A percentile compares a stretch with the other conserved stretches of the same genome.
phyloP scores from a whole-genome alignment of 2,888 invertebrate species.

The Temnothorax rugatulus region DNA sequence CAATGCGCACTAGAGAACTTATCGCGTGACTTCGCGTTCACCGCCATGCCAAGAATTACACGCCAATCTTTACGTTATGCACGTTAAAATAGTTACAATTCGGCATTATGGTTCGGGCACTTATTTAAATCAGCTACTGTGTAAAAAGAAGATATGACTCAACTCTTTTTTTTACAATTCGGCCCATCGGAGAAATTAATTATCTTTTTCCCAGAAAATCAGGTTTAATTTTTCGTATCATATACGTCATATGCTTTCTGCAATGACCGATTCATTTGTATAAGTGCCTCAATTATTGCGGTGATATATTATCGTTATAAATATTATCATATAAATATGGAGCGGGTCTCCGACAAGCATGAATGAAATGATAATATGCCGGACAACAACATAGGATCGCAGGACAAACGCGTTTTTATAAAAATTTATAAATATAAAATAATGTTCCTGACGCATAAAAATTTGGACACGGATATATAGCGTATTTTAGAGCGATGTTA shows the following conservation, averaged over 20 bases:
- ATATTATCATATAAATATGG: conserved; percentile 17
- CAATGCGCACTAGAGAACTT: background rate
- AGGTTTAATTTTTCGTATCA: background rate
- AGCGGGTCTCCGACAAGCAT: background rate
- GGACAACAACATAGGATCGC: background rate
- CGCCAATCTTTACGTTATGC: background rate
- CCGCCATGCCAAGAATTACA: background rate
- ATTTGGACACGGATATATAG: background rate
- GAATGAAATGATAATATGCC: background rate
- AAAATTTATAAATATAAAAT: background rate
- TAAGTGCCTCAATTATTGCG: background rate
- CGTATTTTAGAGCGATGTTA: conserved; percentile 1
- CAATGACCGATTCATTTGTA: background rate
- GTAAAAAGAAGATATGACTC: background rate
- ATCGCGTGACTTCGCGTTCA: conserved; percentile 43
- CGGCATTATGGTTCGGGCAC: background rate
- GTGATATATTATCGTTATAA: conserved; percentile 6
- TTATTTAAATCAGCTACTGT: background rate
- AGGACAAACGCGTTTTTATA: background rate
- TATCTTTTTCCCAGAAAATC: background rate
- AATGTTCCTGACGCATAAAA: background rate
- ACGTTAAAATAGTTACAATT: conserved; percentile 5
- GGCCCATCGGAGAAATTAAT: background rate
- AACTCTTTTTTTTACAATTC: background rate
- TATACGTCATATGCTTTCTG: background rate